A percentile compares a stretch with the other conserved stretches of the same genome.
These are phyloP conservation scores for Caenorhabditis imperialis DNA, from an alignment of 2,888 invertebrate species.

Conservation along the genomic window DNA sequence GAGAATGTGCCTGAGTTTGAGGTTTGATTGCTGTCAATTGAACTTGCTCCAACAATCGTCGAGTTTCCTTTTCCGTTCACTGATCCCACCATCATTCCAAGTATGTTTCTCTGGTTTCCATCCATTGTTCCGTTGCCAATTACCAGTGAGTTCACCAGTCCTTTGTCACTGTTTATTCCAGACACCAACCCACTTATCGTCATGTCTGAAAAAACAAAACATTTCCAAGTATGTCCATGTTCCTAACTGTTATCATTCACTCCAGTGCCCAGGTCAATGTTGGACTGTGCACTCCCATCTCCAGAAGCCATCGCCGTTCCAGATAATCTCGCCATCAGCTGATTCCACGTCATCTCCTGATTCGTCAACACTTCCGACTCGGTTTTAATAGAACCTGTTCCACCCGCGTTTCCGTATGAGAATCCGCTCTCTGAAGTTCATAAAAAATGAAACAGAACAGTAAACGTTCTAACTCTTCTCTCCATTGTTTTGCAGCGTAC, in stretches of 20 bases:
- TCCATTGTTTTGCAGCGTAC: slow-evolving; percentile 44
- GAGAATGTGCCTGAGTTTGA: slow-evolving; percentile 6
- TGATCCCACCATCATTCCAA: slow-evolving; percentile 63
- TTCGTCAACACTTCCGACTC: slow-evolving; percentile 53
- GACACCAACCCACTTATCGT: slow-evolving; percentile 68
- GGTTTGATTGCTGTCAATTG: slow-evolving; percentile 58
- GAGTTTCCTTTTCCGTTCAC: slow-evolving; percentile 65
- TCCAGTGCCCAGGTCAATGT: slow-evolving; percentile 64
- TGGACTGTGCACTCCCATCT: slow-evolving; percentile 68
- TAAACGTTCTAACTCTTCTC: slow-evolving; percentile 20
- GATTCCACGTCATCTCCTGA: slow-evolving; percentile 63
- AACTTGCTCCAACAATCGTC: slow-evolving; percentile 65
- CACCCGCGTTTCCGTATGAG: slow-evolving; percentile 63
- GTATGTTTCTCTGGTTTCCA: slow-evolving; percentile 39
- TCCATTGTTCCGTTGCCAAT: slow-evolving; percentile 63
- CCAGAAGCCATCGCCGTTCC: slow-evolving; percentile 64
- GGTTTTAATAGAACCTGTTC: slow-evolving; percentile 63
- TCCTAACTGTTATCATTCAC: slow-evolving; percentile 40
- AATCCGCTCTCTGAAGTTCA: slow-evolving; percentile 46
- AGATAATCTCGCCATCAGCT: slow-evolving; percentile 61
- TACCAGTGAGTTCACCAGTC: slow-evolving; percentile 62
- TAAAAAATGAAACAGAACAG: not conserved
- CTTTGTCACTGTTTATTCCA: slow-evolving; percentile 59
- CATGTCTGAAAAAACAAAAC: slow-evolving; percentile 47
- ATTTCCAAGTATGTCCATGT: not conserved